Evolutionary conservation across 1,140 invertebrate genomes (phyloP).

Genomic region (Agrypnia vestita): DNA sequence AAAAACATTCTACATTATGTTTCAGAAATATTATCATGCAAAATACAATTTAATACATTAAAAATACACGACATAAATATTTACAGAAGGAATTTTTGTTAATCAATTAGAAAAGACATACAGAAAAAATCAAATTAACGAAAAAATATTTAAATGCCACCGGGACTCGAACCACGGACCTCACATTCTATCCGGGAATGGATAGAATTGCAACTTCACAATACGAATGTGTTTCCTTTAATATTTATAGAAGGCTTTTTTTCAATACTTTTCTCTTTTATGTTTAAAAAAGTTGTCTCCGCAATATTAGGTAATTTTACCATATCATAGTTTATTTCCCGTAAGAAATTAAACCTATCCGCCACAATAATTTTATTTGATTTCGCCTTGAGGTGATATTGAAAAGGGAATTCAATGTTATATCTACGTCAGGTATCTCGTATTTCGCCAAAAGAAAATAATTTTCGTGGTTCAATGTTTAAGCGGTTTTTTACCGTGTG

Average conservation of each 20-base stretch:
- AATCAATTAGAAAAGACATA: too few relatives aligned
- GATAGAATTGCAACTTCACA: too few relatives aligned
- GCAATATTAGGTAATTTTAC: neutral
- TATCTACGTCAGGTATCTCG: neutral
- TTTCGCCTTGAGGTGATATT: constrained; percentile 13
- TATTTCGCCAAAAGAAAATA: constrained; percentile 14
- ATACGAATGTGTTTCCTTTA: neutral
- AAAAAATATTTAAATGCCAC: too few relatives aligned
- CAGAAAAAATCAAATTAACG: too few relatives aligned
- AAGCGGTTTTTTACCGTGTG: neutral
- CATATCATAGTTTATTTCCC: neutral
- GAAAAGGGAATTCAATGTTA: constrained; percentile 26
- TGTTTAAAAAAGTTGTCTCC: neutral
- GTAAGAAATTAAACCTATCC: neutral
- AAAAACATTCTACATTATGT: too few relatives aligned
- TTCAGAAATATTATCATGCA: too few relatives aligned
- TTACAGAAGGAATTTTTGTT: too few relatives aligned
- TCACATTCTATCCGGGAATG: too few relatives aligned
- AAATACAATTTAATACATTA: too few relatives aligned
- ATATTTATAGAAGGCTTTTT: neutral
- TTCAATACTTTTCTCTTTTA: too few relatives aligned
- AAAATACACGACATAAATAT: too few relatives aligned
- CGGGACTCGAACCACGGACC: too few relatives aligned
- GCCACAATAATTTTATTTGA: constrained; percentile 3
- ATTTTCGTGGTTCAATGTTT: neutral